Conservation (phyloP, 2,888 invertebrate species). For the Eutolmus rufibarbis region DNA sequence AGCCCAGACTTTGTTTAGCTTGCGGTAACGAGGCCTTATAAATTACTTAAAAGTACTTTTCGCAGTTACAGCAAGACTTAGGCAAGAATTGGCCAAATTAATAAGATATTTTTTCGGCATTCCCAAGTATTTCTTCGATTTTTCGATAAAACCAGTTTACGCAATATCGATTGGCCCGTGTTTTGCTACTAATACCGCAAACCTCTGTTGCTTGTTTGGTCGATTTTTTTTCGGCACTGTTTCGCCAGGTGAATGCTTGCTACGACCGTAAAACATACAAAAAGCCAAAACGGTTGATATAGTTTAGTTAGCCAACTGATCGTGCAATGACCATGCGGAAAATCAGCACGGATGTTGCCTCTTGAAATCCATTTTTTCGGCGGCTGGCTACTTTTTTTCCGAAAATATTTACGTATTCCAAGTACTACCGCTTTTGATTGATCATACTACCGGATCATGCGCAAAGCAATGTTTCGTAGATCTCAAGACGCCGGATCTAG, state of each 20-base stretch:
- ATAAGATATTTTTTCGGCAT: not conserved
- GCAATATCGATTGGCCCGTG: not conserved
- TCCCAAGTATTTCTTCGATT: not conserved
- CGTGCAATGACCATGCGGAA: not conserved
- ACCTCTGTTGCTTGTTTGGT: not conserved
- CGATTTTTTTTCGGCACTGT: not conserved
- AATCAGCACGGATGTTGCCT: not conserved
- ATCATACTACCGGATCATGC: not conserved
- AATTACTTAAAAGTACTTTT: not conserved
- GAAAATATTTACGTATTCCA: not conserved
- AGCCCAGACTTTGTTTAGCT: not conserved
- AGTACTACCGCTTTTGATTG: not conserved
- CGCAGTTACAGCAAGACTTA: not conserved
- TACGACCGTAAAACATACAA: not conserved
- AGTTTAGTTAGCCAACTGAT: not conserved
- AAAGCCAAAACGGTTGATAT: not conserved
- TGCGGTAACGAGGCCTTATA: not conserved
- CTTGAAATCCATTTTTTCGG: not conserved
- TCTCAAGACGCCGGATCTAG: not conserved
- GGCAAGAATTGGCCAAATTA: not conserved
- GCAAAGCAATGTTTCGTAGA: not conserved
- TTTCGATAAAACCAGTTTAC: not conserved
- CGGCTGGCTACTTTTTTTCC: not conserved
- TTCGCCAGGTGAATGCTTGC: not conserved
- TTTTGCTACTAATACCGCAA: not conserved